These are phyloP conservation scores for Heterodera filipjevi DNA, from an alignment of 2,888 invertebrate species.

Conservation along the genomic window DNA sequence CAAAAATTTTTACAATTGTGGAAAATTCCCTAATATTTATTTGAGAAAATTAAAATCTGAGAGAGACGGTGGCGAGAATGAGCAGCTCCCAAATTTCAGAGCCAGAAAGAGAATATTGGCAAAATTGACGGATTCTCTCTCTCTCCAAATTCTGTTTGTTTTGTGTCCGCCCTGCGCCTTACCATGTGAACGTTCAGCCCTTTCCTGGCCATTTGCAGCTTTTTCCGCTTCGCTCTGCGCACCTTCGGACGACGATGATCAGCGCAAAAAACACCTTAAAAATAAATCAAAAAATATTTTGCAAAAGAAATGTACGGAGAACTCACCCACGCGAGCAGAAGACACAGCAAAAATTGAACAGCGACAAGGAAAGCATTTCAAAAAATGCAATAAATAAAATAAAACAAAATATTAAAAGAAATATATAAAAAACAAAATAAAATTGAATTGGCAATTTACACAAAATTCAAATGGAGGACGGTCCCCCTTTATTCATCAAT, in stretches of 20 bases:
- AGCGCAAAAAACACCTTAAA: background rate
- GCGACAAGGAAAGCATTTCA: background rate
- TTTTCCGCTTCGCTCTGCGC: background rate
- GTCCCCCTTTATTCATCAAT: background rate
- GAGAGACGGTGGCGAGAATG: too few relatives aligned
- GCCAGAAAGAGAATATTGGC: too few relatives aligned
- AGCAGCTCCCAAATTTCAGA: too few relatives aligned
- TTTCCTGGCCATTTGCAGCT: background rate
- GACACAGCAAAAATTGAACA: slow-evolving; percentile 21
- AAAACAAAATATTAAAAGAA: background rate
- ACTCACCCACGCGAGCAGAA: background rate
- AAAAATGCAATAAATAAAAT: too few relatives aligned
- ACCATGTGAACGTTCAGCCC: slow-evolving; percentile 42
- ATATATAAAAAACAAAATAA: background rate
- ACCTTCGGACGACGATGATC: background rate
- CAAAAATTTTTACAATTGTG: too few relatives aligned
- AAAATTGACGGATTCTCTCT: too few relatives aligned
- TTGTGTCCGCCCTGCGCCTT: too few relatives aligned
- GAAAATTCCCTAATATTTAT: too few relatives aligned
- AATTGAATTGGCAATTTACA: background rate
- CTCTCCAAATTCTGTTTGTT: too few relatives aligned
- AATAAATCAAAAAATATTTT: background rate
- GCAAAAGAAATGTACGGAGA: background rate
- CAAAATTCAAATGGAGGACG: background rate
- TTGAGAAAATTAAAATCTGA: too few relatives aligned